Percentiles rank a stretch among this genome's conserved stretches.
phyloP scores from a whole-genome alignment of 2,113 vertebrate species.

The Uria aalge region DNA sequence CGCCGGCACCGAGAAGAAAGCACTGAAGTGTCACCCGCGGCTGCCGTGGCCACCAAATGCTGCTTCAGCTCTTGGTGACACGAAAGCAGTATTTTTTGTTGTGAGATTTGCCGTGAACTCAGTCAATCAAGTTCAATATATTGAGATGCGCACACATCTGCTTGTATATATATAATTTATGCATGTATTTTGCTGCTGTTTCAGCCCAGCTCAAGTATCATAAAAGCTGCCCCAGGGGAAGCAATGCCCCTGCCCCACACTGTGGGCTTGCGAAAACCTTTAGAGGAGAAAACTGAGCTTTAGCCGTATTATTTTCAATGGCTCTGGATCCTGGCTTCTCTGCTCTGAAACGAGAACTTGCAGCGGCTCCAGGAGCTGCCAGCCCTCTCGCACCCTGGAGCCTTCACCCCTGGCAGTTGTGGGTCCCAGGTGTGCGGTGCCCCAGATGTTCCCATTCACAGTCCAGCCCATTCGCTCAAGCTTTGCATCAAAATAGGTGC shows the following conservation, averaged over 20 bases:
- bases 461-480: neutral
- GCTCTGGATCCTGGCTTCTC: neutral
- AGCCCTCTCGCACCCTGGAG: neutral
- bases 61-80: neutral
- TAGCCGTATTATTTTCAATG: neutral
- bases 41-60: neutral
- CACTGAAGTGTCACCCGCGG: neutral
- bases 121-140: neutral
- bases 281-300: neutral
- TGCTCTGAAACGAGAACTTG: neutral
- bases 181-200: neutral
- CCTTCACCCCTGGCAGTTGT: neutral
- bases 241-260: neutral
- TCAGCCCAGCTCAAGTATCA: neutral
- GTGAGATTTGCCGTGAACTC: neutral
- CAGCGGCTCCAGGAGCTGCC: neutral
- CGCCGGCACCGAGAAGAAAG: neutral
- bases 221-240: neutral
- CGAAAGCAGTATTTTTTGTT: neutral
- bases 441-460: neutral
- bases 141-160: neutral
- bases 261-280: neutral
- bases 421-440: neutral
- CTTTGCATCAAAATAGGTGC: conserved; percentile 27
- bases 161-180: neutral